Base-by-base conservation (phyloP, 2,797 vertebrate species). In the Cynopterus sphinx region DNA sequence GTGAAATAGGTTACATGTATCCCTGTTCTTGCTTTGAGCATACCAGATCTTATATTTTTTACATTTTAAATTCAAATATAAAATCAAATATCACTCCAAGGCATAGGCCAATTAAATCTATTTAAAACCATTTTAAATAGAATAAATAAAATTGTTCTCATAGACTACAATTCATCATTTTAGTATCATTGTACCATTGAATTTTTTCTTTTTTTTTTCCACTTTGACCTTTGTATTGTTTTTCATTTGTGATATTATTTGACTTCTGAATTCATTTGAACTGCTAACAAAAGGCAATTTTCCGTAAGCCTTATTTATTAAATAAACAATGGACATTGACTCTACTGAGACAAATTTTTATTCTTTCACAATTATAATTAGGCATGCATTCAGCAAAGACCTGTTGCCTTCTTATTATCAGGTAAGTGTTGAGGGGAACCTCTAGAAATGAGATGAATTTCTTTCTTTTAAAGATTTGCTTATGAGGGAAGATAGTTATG, bases 61-160 rank as follows among this genome's bases (percentile, higher is more conserved):
- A 57, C 24, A 95, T 79, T 94, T 96, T 68, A 77, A 71, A 71
- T 90, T 70, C 53, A 71, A 67, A 65, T 51, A 79, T 33, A 91
- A 95, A 67, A 63, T 39, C 12, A 73, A 87, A 65, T 57, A 41
- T 75, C 19, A 39, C 49, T 4, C 75, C 8, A 5, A 67, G 31
- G 9, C 13, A 67, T 31, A 59, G 28, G 12, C 31, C 31, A 91
- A 65, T 81, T 65, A 89, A 68, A 93, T 8, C 39, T 77, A 21
- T 39, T 63, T 51, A 65, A 92, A 85, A 85, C 2, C 19, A 77
- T 7, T 75, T 85, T 49, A 51, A 49, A 46, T 61, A 51, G 10
- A 79, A 78, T 87, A 70, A 85, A 82, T 59, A 75, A 61, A 78
- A 46, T 68, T 75, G 70, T 92, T 74, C 73, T 51, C 46, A 81